phyloP scores from a whole-genome alignment of 2,113 vertebrate genomes.

The Pipa parva region DNA sequence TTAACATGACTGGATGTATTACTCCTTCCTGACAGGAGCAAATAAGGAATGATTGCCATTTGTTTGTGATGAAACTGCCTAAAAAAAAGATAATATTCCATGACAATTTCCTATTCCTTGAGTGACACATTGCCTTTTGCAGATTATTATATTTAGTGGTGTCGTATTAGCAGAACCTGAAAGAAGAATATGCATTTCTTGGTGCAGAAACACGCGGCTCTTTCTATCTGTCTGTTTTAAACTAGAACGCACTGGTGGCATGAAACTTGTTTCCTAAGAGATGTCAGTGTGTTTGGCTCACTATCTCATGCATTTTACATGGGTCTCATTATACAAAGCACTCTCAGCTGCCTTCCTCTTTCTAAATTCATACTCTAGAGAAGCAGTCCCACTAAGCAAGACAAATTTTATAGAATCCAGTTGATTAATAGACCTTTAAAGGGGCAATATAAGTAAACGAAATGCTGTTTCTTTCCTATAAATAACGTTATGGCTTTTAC shows the following conservation, averaged over 20 bases:
- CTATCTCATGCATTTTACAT: constrained; percentile 42
- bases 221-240: constrained; percentile 33
- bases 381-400: constrained; percentile 14
- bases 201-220: constrained; percentile 22
- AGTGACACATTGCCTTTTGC: constrained; percentile 21
- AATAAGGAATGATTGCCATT: constrained; percentile 12
- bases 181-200: constrained; percentile 35
- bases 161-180: constrained; percentile 29
- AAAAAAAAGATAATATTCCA: constrained; percentile 10
- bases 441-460: too few relatives aligned
- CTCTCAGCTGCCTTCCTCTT: constrained; percentile 22
- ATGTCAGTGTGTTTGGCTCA: constrained; percentile 39
- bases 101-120: constrained; percentile 11
- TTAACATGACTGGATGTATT: background rate
- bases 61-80: constrained; percentile 12
- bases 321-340: constrained; percentile 34
- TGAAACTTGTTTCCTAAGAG: constrained; percentile 43
- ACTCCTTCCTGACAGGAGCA: background rate
- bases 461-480: too few relatives aligned
- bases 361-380: constrained; percentile 25
- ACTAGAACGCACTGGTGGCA: constrained; percentile 33
- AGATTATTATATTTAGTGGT: constrained; percentile 21
- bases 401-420: too few relatives aligned
- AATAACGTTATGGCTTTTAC: too few relatives aligned
- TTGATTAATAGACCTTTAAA: too few relatives aligned